Percentiles rank a stretch among this genome's conserved stretches.
phyloP scores from a whole-genome alignment of 1,140 invertebrate genomes.

The Brachionus rubens region DNA sequence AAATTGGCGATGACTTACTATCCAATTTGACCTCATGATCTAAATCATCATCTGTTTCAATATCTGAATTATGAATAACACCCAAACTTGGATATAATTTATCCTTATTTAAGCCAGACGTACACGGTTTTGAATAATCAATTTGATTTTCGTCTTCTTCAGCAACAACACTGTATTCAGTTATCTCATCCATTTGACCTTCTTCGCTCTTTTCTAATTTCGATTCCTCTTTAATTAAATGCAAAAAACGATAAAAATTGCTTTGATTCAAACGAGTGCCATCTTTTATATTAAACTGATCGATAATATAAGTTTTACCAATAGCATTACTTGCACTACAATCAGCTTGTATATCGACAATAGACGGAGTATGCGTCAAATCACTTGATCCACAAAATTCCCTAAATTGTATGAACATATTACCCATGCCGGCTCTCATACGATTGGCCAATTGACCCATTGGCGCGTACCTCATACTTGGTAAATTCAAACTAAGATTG shows the following conservation, averaged over 20 bases:
- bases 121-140: too few relatives aligned
- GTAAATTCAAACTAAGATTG: constrained; percentile 10
- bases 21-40: too few relatives aligned
- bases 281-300: not conserved
- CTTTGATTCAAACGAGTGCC: not conserved
- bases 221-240: constrained; percentile 10
- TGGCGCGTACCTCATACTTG: constrained; percentile 34
- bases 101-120: too few relatives aligned
- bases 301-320: constrained; percentile 34
- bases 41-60: too few relatives aligned
- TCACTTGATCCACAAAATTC: constrained; percentile 44
- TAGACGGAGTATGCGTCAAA: constrained; percentile 33
- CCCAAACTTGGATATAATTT: too few relatives aligned
- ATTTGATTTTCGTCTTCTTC: too few relatives aligned
- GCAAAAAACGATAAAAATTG: constrained; percentile 29
- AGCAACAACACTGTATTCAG: not conserved
- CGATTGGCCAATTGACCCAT: constrained; percentile 42
- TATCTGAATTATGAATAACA: too few relatives aligned
- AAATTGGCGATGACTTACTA: not conserved
- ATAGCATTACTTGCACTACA: constrained; percentile 37
- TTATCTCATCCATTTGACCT: not conserved
- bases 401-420: constrained; percentile 43
- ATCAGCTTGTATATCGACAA: constrained; percentile 36
- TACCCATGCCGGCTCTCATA: constrained; percentile 37
- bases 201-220: not conserved